A percentile compares a stretch with the other conserved stretches of the same genome.
Conservation (phyloP, 2,888 invertebrate species). For the Hecatera dysodea region DNA sequence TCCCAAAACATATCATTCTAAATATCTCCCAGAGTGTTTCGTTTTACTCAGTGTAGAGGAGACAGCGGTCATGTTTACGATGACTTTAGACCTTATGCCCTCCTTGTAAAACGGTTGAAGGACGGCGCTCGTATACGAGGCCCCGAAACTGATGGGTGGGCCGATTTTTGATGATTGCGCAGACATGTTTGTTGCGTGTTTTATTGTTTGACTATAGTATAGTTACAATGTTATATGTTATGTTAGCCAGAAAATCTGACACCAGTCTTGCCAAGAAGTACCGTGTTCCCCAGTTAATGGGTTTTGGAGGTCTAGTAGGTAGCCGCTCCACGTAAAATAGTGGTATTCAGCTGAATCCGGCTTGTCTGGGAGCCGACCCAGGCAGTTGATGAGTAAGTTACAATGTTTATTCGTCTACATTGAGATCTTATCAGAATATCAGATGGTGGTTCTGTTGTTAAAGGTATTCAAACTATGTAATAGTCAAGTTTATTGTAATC, state of each 20-base stretch:
- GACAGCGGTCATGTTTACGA: constrained; percentile 72
- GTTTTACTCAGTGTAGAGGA: constrained; percentile 31
- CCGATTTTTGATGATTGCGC: constrained; percentile 44
- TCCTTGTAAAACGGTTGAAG: constrained; percentile 56
- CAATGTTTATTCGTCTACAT: neutral
- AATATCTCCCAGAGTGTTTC: constrained; percentile 42
- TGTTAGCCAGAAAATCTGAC: too few species aligned
- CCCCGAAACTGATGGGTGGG: constrained; percentile 44
- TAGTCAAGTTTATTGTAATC: too few species aligned
- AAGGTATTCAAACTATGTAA: too few species aligned
- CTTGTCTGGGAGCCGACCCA: too few species aligned
- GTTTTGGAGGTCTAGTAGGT: too few species aligned
- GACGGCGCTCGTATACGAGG: constrained; percentile 19
- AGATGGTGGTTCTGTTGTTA: too few species aligned
- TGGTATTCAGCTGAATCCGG: too few species aligned
- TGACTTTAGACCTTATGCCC: constrained; percentile 46
- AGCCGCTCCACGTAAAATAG: too few species aligned
- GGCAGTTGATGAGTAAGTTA: too few species aligned
- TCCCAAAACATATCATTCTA: constrained; percentile 35
- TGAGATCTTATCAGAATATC: neutral
- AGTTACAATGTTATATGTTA: neutral
- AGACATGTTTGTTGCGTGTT: constrained; percentile 3
- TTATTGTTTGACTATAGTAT: neutral
- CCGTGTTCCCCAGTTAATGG: too few species aligned
- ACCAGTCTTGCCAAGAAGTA: too few species aligned